Evolutionary conservation across 2,113 vertebrate species (phyloP).

Genomic region (Cololabis saira): DNA sequence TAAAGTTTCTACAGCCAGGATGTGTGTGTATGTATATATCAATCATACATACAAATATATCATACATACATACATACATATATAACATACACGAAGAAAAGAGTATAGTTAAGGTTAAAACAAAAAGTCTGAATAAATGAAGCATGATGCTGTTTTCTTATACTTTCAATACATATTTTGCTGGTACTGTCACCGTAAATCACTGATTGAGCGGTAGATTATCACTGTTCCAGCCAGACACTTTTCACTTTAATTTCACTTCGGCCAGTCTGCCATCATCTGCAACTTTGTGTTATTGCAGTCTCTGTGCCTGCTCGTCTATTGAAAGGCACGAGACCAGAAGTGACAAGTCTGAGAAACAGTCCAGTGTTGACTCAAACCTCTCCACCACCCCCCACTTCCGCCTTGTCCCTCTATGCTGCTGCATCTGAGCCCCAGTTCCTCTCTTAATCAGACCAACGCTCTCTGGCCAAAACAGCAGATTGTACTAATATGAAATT

Average conservation of each 20-base stretch:
- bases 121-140: background rate
- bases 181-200: background rate
- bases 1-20: constrained; percentile 5
- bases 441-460: constrained; percentile 15
- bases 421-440: constrained; percentile 6
- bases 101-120: no score
- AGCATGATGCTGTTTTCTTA: no score
- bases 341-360: constrained; percentile 54
- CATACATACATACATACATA: no score
- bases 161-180: no score
- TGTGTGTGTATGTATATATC: no score
- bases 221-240: no score
- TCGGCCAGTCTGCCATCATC: background rate
- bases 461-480: constrained; percentile 4
- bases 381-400: constrained; percentile 21
- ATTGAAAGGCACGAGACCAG: constrained; percentile 57
- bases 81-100: background rate
- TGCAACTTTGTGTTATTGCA: constrained; percentile 21
- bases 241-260: constrained; percentile 20
- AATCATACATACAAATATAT: no score
- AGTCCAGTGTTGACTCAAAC: constrained; percentile 55
- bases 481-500: background rate
- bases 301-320: constrained; percentile 11
- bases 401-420: constrained; percentile 29
- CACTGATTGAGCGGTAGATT: background rate